Percentiles rank a stretch among this genome's conserved stretches.
Conservation (phyloP, 92 coral and sea anemone genomes). For the Nematostella vectensis region DNA sequence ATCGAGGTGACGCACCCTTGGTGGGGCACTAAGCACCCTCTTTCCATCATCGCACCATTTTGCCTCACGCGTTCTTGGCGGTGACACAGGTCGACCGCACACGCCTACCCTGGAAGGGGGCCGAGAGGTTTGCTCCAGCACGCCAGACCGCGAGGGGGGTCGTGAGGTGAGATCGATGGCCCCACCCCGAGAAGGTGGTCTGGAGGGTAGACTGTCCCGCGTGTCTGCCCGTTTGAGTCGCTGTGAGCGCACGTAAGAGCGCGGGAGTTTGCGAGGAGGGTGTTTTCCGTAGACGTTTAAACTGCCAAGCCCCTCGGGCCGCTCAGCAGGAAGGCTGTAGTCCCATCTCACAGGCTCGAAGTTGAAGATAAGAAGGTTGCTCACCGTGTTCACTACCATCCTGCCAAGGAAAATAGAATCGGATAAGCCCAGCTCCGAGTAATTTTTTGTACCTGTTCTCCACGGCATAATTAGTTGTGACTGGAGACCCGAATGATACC, state of each 20-base stretch:
- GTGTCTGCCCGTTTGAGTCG: conserved; percentile 88
- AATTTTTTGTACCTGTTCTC: no score
- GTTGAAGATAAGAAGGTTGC: conserved; percentile 88
- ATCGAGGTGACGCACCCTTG: conserved; percentile 54
- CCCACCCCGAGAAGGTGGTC: conserved; percentile 45
- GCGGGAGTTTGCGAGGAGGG: conserved; percentile 67
- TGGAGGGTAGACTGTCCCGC: conserved; percentile 69
- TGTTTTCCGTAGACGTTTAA: conserved; percentile 61
- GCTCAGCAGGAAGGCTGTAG: conserved; percentile 81
- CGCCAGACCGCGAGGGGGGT: neutral
- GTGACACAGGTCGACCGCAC: neutral
- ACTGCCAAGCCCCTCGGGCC: conserved; percentile 83
- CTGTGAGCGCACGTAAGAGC: conserved; percentile 91
- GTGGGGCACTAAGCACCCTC: conserved; percentile 87
- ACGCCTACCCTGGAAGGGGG: neutral
- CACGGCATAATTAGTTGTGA: no score
- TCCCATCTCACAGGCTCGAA: conserved; percentile 82
- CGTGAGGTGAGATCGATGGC: conserved; percentile 12
- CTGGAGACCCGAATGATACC: no score
- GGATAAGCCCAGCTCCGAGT: no score
- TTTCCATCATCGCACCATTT: conserved; percentile 6
- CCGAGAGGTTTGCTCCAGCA: conserved; percentile 5
- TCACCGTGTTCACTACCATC: conserved; percentile 86
- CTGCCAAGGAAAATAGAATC: conserved; percentile 32
- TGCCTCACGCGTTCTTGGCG: neutral